Evolutionary conservation across 2,113 vertebrate species (phyloP).

Genomic region (human (Homo sapiens)): GRCh38 chr15:35249501-35250000

Average conservation of each 20-base stretch:
- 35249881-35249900: no score
- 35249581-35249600: not conserved
- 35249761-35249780: conserved; percentile 19
- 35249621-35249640: conserved; percentile 49
- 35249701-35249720: conserved; percentile 53
- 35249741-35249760: conserved; percentile 40
- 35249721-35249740: conserved; percentile 42
- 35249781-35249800: conserved; percentile 58
- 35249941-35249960: no score
- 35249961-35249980: no score
- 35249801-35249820: conserved; percentile 56
- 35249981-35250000: no score
- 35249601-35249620: conserved; percentile 47
- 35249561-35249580: conserved; percentile 36
- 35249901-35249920: no score
- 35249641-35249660: conserved; percentile 25
- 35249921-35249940: no score
- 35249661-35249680: conserved; percentile 26
- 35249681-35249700: conserved; percentile 57
- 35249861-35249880: conserved; percentile 43
- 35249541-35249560: conserved; percentile 62
- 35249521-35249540: conserved; percentile 42
- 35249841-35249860: conserved; percentile 34
- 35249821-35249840: conserved; percentile 17
- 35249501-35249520: conserved; percentile 36